phyloP scores from a whole-genome alignment of 1,140 invertebrate genomes.

The Lineus longissimus region DNA sequence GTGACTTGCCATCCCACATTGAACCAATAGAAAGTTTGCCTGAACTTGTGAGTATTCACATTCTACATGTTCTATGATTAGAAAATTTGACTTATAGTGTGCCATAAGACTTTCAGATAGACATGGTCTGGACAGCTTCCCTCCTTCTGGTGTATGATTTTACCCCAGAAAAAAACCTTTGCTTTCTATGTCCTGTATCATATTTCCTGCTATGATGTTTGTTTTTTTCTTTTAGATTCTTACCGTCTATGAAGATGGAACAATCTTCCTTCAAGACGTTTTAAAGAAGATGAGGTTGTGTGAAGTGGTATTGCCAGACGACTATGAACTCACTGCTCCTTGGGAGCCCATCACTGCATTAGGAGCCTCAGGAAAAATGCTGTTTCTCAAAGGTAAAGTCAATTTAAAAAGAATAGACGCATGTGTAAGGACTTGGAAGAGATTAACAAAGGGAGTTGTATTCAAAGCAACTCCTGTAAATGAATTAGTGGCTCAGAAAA shows the following conservation, averaged over 20 bases:
- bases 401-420: no score
- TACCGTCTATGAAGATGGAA: conserved; percentile 32
- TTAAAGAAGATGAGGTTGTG: conserved; percentile 32
- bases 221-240: conserved; percentile 28
- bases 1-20: conserved; percentile 29
- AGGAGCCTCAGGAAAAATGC: conserved; percentile 32
- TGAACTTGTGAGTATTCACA: conserved; percentile 30
- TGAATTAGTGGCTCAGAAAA: neutral
- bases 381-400: conserved; percentile 46
- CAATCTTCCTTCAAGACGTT: conserved; percentile 36
- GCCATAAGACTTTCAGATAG: no score
- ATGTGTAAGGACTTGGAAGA: no score
- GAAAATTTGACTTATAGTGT: no score
- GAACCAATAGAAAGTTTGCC: conserved; percentile 28
- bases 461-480: no score
- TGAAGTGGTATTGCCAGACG: conserved; percentile 33
- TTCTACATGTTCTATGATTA: neutral
- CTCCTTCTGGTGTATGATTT: no score
- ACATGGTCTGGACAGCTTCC: no score
- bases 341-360: conserved; percentile 43
- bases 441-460: no score
- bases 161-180: neutral
- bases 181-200: neutral
- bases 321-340: conserved; percentile 32
- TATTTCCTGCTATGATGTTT: neutral